Evolutionary conservation across 1,140 invertebrate genomes (phyloP), one percentile per base, ranked within the genome.

Genomic region (Formica exsecta): DNA sequence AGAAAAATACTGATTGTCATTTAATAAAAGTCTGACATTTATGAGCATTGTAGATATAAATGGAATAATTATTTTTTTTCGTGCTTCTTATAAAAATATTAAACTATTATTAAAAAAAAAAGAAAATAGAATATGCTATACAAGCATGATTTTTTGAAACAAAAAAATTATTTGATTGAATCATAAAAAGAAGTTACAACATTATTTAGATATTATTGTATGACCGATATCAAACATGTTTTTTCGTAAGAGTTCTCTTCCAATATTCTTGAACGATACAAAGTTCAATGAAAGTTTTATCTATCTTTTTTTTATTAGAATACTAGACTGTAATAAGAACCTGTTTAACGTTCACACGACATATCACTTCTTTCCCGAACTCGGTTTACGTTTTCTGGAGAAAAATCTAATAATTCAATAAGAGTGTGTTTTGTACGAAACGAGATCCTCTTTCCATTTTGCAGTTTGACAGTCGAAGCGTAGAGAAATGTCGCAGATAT

Each of bases 401-500:
- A 71, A 32, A 86, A 81, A 85, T 59, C 41, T 19, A 0, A 8
- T 13, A 38, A 61, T 41, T 61, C 65, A 88, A 89, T 88, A 89
- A 89, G 88, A 83, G 71, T 51, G 44, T 59, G 87, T 41, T 48
- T 76, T 44, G 85, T 73, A 86, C 73, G 76, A 79, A 86, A 57
- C 76, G 38, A 5, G 13, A 54, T 75, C 62, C 41, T 61, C 38
- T 66, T 76, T 57, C 71, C 41, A 62, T 70, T 80, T 54, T 32
- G 44, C 75, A 59, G 68, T 77, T 83, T 62, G 57, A 64, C 68
- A 86, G 85, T 64, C 71, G 66, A 77, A 76, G 89, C 81, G 73
- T 88, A 86, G 85, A 88, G 90, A 90, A 90, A 88, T 89, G 85
- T 66, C 86, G 68, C 86, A 86, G 86, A 90, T 87, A 84, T 88